A percentile compares a stretch with the other conserved stretches of the same genome.
These are phyloP conservation scores for Ypsolopha scabrella DNA, from an alignment of 2,888 invertebrate genomes.

Conservation along the genomic window DNA sequence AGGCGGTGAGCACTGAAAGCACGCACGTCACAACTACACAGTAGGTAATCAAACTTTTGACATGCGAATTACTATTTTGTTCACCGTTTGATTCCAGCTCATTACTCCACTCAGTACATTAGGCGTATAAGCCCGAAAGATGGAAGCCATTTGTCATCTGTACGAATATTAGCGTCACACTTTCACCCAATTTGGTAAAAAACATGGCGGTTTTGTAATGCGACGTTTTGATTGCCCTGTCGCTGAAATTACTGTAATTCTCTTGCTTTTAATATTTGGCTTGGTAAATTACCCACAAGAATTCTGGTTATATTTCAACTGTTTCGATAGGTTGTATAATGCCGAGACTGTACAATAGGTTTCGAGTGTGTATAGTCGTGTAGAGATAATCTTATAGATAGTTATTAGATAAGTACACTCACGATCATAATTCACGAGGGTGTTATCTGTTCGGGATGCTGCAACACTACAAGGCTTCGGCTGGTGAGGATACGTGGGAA, in stretches of 20 bases:
- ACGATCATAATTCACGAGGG: constrained; percentile 41
- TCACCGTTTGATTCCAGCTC: constrained; percentile 42
- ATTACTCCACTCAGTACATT: constrained; percentile 28
- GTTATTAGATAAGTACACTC: constrained; percentile 3
- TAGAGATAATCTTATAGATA: constrained; percentile 4
- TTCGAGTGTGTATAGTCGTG: neutral
- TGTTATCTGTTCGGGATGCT: constrained; percentile 32
- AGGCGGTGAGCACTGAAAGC: too few relatives aligned
- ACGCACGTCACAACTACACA: too few relatives aligned
- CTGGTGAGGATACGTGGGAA: neutral
- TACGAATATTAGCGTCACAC: constrained; percentile 58
- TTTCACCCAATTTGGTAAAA: constrained; percentile 49
- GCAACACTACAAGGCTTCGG: neutral
- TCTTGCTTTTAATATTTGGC: constrained; percentile 14
- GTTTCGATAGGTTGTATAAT: too few relatives aligned
- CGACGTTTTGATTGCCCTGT: constrained; percentile 26
- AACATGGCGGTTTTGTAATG: constrained; percentile 33
- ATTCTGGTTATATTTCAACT: too few relatives aligned
- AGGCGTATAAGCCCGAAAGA: constrained; percentile 24
- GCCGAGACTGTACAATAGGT: neutral
- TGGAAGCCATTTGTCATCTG: constrained; percentile 58
- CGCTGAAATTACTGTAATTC: constrained; percentile 35
- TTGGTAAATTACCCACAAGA: neutral
- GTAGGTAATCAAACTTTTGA: constrained; percentile 30
- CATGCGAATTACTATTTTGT: constrained; percentile 42